Percentiles rank a stretch among this genome's conserved stretches.
Conservation (phyloP, 2,113 vertebrate genomes). For the Fukomys damarensis region DNA sequence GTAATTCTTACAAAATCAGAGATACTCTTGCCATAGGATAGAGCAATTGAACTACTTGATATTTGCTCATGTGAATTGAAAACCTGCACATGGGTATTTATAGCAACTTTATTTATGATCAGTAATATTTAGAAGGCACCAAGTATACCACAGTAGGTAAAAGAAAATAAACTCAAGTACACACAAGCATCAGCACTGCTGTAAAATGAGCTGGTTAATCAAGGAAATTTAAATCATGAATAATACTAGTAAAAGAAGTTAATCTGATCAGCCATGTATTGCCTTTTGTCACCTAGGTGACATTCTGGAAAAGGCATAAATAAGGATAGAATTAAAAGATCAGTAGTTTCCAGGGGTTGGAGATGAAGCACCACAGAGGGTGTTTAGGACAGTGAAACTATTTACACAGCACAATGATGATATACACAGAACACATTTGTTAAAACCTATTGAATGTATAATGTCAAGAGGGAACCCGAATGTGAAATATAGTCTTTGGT, state of each 20-base stretch:
- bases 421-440: not conserved
- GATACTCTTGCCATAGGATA: not conserved
- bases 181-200: not conserved
- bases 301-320: not conserved
- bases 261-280: not conserved
- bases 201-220: not conserved
- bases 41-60: not conserved
- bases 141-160: not conserved
- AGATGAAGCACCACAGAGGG: not conserved
- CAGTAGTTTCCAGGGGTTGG: not conserved
- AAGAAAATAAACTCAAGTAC: not conserved
- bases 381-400: not conserved
- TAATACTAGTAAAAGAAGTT: not conserved
- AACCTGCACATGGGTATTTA: not conserved
- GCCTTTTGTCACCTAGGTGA: not conserved
- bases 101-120: not conserved
- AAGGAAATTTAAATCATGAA: not conserved
- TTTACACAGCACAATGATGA: not conserved
- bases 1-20: not conserved
- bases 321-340: not conserved
- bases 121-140: not conserved
- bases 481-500: not conserved
- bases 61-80: not conserved
- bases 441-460: not conserved
- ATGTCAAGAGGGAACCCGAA: not conserved